Percentiles rank a stretch among this genome's conserved stretches.
phyloP scores from a whole-genome alignment of 2,888 invertebrate species.

The Cephus pulcher region DNA sequence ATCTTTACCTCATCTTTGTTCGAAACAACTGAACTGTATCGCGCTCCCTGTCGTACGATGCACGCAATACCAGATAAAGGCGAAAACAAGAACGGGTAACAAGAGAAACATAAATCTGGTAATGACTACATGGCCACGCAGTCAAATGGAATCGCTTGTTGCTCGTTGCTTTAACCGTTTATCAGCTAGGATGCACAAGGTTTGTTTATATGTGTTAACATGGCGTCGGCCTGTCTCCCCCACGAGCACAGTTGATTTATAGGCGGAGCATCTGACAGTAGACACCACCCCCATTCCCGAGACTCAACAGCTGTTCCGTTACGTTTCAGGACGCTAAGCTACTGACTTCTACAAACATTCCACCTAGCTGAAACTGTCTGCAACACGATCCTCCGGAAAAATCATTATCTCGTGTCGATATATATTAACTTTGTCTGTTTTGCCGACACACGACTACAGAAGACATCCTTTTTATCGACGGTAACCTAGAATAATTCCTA shows the following conservation, averaged over 20 bases:
- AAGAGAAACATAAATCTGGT: background rate
- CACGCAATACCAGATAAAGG: background rate
- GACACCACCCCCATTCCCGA: slow-evolving; percentile 52
- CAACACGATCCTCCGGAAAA: background rate
- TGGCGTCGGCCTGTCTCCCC: slow-evolving; percentile 61
- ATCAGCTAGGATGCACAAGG: slow-evolving; percentile 54
- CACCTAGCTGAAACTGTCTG: background rate
- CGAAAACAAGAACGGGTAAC: background rate
- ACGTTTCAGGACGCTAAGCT: slow-evolving; percentile 8
- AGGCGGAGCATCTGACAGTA: slow-evolving; percentile 65
- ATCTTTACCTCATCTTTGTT: background rate
- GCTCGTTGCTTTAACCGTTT: slow-evolving; percentile 49
- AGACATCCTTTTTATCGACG: background rate
- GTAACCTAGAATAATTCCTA: background rate
- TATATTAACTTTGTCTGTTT: background rate
- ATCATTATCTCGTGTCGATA: background rate
- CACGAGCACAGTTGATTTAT: slow-evolving; percentile 60
- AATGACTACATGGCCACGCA: background rate
- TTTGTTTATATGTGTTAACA: slow-evolving; percentile 65
- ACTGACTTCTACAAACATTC: background rate
- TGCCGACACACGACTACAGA: background rate
- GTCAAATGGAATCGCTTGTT: slow-evolving; percentile 33
- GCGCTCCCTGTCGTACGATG: background rate
- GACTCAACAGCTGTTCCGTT: slow-evolving; percentile 26
- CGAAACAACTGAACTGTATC: background rate